Evolutionary conservation across 2,113 vertebrate species (phyloP), one percentile per base, ranked within the genome.

Genomic region (Varanus salvator): DNA sequence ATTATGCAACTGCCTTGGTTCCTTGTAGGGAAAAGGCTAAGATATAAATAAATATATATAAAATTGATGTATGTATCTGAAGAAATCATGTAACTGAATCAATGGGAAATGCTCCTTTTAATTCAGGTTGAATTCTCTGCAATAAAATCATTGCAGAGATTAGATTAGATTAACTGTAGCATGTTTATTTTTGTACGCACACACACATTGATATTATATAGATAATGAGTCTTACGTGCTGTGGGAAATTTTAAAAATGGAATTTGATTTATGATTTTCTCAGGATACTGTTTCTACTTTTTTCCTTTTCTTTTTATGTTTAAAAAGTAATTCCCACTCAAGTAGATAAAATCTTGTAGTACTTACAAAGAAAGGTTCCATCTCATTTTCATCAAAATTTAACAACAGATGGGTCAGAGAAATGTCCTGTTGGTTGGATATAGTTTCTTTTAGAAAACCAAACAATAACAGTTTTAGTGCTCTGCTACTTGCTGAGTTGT

Each of bases 331-430:
- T 89, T 89, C 29, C 76, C 9, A 29, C 8, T 72, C 52, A 29
- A 57, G 14, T 69, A 74, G 52, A 57, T 34, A 87, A 64, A 80
- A 27, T 21, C 2, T 19, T 52, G 27, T 31, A 85, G 44, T 50
- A 3, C n/a, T 34, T 68, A 68, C 29, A 31, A 50, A 81, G 38
- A 75, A 31, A 6, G 6, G 72, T 88, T 83, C 68, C 23, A 38
- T 88, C 84, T 25, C 69, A 48, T 34, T 78, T 38, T 83, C 34
- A 8, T 60, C 74, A 60, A 57, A 52, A 50, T 90, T 86, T 86
- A 66, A 78, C 15, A 85, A 44, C 82, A 83, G 64, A 68, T 83
- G 57, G 31, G 50, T 81, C n/a, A 29, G 74, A 87, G 15, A 66
- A n/a, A 29, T 78, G 38, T 64, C 25, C 8, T 77, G 12, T 57